Evolutionary conservation across 2,888 invertebrate genomes (phyloP).

Genomic region (Tipula vernalis): DNA sequence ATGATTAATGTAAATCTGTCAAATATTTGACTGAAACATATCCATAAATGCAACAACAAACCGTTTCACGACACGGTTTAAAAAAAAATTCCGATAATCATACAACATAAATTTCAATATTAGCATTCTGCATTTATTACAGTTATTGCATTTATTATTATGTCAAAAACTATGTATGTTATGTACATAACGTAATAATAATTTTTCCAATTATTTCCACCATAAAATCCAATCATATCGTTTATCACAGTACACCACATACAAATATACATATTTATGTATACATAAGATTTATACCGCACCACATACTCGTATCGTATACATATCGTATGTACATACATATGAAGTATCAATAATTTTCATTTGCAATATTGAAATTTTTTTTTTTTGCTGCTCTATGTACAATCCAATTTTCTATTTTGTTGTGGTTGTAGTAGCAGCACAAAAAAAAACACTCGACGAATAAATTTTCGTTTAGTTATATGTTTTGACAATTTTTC

Average conservation of each 20-base stretch:
- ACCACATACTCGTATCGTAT: neutral
- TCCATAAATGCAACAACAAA: no score
- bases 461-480: neutral
- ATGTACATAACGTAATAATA: neutral
- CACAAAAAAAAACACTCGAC: neutral
- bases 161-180: neutral
- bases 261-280: neutral
- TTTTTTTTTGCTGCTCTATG: neutral
- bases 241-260: neutral
- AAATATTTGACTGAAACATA: no score
- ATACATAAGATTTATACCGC: neutral
- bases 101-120: neutral
- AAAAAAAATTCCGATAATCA: neutral
- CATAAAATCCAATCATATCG: neutral
- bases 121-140: neutral
- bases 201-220: neutral
- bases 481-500: neutral
- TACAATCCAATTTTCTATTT: neutral
- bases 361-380: neutral
- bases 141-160: neutral
- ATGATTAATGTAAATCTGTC: no score
- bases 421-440: neutral
- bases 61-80: no score
- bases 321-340: neutral
- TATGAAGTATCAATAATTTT: neutral